Evolutionary conservation across 92 coral and sea anemone species (phyloP), one percentile per base, ranked within the genome.

Genomic region (Zoanthus solanderi): DNA sequence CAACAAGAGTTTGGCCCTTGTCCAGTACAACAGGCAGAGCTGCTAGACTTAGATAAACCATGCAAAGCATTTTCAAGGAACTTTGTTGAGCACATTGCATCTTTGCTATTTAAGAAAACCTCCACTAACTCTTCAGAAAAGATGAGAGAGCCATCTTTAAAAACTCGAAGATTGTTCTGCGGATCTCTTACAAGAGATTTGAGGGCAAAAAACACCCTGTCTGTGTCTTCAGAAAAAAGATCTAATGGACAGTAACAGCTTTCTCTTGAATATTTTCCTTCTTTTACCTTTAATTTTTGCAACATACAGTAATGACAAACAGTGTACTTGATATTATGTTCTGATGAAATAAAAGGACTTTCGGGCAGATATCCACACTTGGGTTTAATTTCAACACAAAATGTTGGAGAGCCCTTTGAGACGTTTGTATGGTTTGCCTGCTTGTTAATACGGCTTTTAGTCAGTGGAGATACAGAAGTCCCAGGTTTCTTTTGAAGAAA

Each of bases 231-330:
- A 15, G 98, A 97, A 53, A 95, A 95, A 9, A 97, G 84, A 86
- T 97, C 96, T 34, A 97, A 76, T 31, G 99, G 99, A 72, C 99
- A 97, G 85, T 95, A 97, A 75, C 78, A 83, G 77, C 99, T 97
- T 84, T 89, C 76, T 74, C 92, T 91, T 10, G 76, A 47, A 65
- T 92, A 93, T 56, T 92, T 97, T 10, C 97, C 98, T 34, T 95
- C 96, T 84, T 92, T 88, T 5, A 96, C 97, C 65, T 97, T 97
- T n/a, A 83, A 32, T 71, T 84, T 89, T 85, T 97, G 99, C 14
- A 94, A 86, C 94, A 97, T 90, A 44, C 99, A 97, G 76, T 95
- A 97, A 46, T 94, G 87, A 57, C 99, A 97, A 44, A 91, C 89
- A 0, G 90, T 58, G 68, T 83, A 88, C 68, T 92, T 95, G 53